Conservation (phyloP, 2,113 vertebrate species). For the Corapipo altera region DNA sequence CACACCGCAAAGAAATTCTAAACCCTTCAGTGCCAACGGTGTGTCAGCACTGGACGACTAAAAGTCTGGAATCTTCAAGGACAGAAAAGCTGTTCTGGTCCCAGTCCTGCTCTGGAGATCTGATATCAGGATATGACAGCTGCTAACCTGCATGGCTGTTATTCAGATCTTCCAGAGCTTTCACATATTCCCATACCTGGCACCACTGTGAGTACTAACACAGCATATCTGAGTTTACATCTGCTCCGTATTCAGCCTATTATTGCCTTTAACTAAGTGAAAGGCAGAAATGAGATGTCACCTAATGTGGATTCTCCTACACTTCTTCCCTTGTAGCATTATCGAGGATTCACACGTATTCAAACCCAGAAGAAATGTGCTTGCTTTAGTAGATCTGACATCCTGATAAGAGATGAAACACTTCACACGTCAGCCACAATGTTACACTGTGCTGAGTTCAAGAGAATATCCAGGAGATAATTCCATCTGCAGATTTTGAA, state of each 20-base stretch:
- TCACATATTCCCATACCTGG: background rate
- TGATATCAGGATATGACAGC: background rate
- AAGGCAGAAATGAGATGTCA: constrained; percentile 48
- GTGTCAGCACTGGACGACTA: background rate
- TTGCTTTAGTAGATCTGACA: constrained; percentile 20
- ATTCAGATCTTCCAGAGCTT: background rate
- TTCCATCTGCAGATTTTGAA: background rate
- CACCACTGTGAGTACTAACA: background rate
- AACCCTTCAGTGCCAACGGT: background rate
- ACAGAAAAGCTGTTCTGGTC: background rate
- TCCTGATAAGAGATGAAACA: background rate
- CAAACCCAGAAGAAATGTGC: background rate
- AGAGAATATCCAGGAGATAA: background rate
- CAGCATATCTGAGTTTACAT: constrained; percentile 21
- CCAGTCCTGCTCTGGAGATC: background rate
- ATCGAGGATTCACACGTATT: background rate
- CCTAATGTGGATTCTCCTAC: background rate
- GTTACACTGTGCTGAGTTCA: background rate
- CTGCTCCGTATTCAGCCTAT: constrained; percentile 7
- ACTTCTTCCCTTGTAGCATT: background rate
- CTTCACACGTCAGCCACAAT: background rate
- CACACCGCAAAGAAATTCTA: background rate
- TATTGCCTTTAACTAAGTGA: constrained; percentile 3
- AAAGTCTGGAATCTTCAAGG: background rate
- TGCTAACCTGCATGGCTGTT: background rate